Base-by-base conservation (phyloP, 2,888 invertebrate genomes). In the Drosophila affinis region DNA sequence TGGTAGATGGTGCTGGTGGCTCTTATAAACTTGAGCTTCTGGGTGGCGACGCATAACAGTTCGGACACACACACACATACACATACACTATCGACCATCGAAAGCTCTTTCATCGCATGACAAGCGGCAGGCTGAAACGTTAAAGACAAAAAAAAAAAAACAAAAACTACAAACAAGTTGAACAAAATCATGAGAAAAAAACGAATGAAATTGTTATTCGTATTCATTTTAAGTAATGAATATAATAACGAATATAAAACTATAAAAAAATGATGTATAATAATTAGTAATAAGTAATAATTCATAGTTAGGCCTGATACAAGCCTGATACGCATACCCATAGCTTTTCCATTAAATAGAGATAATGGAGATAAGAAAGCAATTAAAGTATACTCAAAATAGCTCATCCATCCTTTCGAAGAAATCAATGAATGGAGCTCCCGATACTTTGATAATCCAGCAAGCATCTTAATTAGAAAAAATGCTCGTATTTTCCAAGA, bases 1-100 rank as follows among this genome's bases (percentile, higher is more conserved):
- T 83, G 77, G 81, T 81, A 29, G 85, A 79, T 84, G 88, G 87
- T 7, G 88, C 84, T 77, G 85, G 74, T 74, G 87, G 81, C 87
- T 81, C 82, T 79, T 90, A 83, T 87, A 82, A 85, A 78, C 81
- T 85, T 79, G 79, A 84, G 89, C 89, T 90, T 91, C 90, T 91
- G 90, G 90, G 90, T 90, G 90, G 91, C 90, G 80, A 87, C 77
- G 80, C 83, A 81, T 85, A 89, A 86, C 90, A 90, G 76, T 76
- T 76, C 79, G 71, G 74, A 71, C 57, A 67, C 45, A 69, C 45
- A 59, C 45, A 56, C 52, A 58, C 21, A 48, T 53, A 44, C 39
- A 29, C 29, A 48, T 49, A 51, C 39, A 29, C n/a, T 61, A 17
- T 18, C 48, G 61, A 51, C 34, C 17, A 54, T 34, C 54, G 68